Evolutionary conservation across 2,888 invertebrate genomes (phyloP).

Genomic region (Trachelus stipa): DNA sequence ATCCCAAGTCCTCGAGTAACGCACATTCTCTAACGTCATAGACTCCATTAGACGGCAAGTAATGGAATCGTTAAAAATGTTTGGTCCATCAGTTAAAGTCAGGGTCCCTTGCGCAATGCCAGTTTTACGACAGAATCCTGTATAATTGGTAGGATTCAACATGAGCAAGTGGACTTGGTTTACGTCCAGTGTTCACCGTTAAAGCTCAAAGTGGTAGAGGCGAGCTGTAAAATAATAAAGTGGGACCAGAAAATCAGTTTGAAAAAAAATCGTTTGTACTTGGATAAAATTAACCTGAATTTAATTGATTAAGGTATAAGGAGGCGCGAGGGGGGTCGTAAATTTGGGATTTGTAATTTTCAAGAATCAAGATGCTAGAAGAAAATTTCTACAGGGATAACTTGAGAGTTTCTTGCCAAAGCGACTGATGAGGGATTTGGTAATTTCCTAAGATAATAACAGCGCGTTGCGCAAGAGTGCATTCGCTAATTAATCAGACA

Average conservation of each 20-base stretch:
- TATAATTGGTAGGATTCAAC: conserved; percentile 34
- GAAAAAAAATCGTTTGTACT: not conserved
- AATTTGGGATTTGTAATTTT: not conserved
- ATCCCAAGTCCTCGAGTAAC: not conserved
- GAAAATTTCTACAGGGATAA: not conserved
- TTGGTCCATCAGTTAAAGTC: not conserved
- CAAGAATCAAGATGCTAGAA: not conserved
- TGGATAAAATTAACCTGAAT: not conserved
- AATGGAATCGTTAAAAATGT: not conserved
- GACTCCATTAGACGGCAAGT: not conserved
- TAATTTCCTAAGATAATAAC: not conserved
- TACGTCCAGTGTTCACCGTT: not conserved
- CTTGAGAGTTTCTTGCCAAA: not conserved
- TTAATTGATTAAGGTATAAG: not conserved
- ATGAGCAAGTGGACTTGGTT: conserved; percentile 26
- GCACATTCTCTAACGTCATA: not conserved
- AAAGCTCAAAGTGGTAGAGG: not conserved
- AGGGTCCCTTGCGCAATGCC: not conserved
- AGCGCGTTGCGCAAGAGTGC: not conserved
- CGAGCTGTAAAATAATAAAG: not conserved
- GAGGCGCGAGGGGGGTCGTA: not conserved
- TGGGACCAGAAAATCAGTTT: not conserved
- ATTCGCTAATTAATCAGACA: not conserved
- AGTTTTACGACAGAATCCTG: conserved; percentile 29
- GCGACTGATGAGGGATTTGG: not conserved